Percentiles rank a stretch among this genome's conserved stretches.
These are phyloP conservation scores for Sceliomorpha sp. DNA, from an alignment of 2,888 invertebrate species.

Conservation along the genomic window DNA sequence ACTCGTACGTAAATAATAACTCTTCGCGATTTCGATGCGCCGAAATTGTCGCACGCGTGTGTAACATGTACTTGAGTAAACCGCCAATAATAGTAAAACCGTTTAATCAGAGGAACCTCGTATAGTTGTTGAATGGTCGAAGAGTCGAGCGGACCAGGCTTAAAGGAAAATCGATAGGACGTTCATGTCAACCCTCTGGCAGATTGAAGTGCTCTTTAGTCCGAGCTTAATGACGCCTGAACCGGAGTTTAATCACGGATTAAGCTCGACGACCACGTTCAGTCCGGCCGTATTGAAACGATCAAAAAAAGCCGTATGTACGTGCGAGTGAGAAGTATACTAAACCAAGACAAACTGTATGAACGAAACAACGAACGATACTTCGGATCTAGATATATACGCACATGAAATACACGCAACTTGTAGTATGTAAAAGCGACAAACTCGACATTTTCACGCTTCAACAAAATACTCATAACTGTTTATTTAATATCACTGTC, in stretches of 20 bases:
- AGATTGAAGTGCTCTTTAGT: conserved; percentile 74
- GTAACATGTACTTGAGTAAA: conserved; percentile 34
- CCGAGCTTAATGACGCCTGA: conserved; percentile 75
- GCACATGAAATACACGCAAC: no score
- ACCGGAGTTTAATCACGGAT: conserved; percentile 76
- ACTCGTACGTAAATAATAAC: conserved; percentile 11
- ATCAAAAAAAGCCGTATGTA: conserved; percentile 61
- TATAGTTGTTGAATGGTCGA: conserved; percentile 64
- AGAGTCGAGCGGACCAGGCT: conserved; percentile 68
- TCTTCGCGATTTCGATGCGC: conserved; percentile 3
- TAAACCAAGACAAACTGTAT: conserved; percentile 7
- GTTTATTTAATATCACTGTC: no score
- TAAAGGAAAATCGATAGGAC: conserved; percentile 73
- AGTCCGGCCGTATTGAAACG: conserved; percentile 56
- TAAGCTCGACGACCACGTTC: conserved; percentile 65
- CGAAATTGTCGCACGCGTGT: conserved; percentile 15
- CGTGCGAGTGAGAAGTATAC: conserved; percentile 20
- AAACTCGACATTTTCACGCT: no score
- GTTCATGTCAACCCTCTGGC: conserved; percentile 68
- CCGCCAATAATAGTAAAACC: conserved; percentile 38
- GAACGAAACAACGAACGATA: background rate
- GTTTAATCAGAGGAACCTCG: conserved; percentile 51
- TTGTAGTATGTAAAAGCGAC: no score
- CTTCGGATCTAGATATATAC: no score
- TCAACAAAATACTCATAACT: no score